Conservation (phyloP, 2,888 invertebrate genomes). For the Trissoscelio sp. region DNA sequence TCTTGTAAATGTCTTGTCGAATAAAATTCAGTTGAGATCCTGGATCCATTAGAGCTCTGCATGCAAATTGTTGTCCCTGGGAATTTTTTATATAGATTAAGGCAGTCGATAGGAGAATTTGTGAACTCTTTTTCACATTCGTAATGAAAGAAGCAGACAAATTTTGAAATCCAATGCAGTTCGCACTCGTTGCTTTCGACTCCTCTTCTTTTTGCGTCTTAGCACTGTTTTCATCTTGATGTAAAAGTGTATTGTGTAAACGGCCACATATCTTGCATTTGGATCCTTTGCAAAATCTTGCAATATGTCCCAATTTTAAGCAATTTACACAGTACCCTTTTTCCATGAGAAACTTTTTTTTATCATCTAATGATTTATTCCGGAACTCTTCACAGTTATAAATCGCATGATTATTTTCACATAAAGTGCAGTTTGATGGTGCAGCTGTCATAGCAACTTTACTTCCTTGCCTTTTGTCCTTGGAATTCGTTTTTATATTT, state of each 20-base stretch:
- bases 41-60: slow-evolving; percentile 12
- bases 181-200: not conserved
- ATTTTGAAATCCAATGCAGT: not conserved
- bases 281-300: not conserved
- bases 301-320: not conserved
- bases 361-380: not conserved
- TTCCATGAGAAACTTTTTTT: not conserved
- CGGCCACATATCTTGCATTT: not conserved
- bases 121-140: not conserved
- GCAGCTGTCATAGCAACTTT: not conserved
- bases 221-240: not conserved
- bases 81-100: not conserved
- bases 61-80: not conserved
- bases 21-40: slow-evolving; percentile 1
- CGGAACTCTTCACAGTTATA: not conserved
- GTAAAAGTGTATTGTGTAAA: not conserved
- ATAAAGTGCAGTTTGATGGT: not conserved
- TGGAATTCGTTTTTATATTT: not conserved
- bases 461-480: not conserved
- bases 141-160: not conserved
- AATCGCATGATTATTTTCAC: not conserved
- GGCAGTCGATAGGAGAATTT: slow-evolving; percentile 7
- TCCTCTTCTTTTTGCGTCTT: not conserved
- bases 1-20: no score
- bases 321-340: not conserved